A percentile compares a stretch with the other conserved stretches of the same genome.
Evolutionary conservation across 1,140 invertebrate species (phyloP).

Genomic region (Dufourea novaeangliae): DNA sequence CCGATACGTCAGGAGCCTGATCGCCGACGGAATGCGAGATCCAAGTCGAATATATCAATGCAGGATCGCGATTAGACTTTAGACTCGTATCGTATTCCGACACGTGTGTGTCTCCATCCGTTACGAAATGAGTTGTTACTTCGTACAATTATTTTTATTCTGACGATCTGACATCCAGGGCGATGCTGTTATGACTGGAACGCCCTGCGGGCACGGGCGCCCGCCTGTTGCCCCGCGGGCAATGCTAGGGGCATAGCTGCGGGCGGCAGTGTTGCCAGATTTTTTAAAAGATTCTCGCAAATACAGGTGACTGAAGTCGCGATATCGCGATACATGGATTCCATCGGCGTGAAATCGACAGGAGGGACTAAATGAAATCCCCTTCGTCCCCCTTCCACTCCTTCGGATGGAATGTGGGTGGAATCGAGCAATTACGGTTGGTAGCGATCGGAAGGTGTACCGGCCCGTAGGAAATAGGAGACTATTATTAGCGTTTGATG

Average conservation of each 20-base stretch:
- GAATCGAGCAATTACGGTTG: conserved; percentile 11
- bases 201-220: too few relatives aligned
- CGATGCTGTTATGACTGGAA: too few relatives aligned
- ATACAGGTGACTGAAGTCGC: too few relatives aligned
- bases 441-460: conserved; percentile 7
- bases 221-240: too few relatives aligned
- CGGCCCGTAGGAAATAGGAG: conserved; percentile 27
- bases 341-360: conserved; percentile 18
- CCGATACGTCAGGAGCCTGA: neutral
- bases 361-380: neutral
- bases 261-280: too few relatives aligned
- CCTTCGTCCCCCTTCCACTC: too few relatives aligned
- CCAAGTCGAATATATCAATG: neutral
- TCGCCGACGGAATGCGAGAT: conserved; percentile 3
- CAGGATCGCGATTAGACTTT: neutral
- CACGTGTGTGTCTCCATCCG: neutral
- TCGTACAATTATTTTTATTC: too few relatives aligned
- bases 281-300: too few relatives aligned
- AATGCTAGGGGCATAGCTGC: too few relatives aligned
- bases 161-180: too few relatives aligned
- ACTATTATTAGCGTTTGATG: conserved; percentile 51
- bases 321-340: neutral
- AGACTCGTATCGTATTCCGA: neutral
- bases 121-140: neutral
- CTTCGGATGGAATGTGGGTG: conserved; percentile 35